These are phyloP conservation scores for Cygnus olor DNA, from an alignment of 2,797 vertebrate species.

Conservation along the genomic window DNA sequence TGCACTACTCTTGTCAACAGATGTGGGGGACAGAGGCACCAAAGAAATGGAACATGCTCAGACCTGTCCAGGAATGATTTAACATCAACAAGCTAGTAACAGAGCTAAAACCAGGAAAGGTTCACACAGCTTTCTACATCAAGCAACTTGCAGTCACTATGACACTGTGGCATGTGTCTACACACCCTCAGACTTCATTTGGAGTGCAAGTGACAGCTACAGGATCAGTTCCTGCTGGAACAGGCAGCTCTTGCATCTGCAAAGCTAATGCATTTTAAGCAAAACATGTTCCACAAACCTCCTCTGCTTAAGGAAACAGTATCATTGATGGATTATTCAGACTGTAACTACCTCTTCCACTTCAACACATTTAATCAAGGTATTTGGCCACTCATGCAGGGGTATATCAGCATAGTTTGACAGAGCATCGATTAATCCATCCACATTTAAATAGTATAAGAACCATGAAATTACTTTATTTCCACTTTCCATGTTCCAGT, in stretches of 20 bases:
- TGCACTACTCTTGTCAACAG: accelerated
- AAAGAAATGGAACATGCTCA: accelerated
- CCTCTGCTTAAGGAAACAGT: background rate
- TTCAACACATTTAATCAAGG: no score
- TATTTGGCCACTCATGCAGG: background rate
- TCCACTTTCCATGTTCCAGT: slow-evolving; percentile 18
- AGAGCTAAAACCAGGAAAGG: background rate
- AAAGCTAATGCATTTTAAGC: accelerated
- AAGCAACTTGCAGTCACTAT: no score
- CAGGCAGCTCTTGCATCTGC: background rate
- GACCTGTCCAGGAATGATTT: background rate
- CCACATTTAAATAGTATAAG: background rate
- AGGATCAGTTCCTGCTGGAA: no score
- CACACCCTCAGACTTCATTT: accelerated
- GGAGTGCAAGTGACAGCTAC: background rate
- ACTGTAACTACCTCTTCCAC: background rate
- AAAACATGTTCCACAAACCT: background rate
- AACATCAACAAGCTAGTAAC: accelerated
- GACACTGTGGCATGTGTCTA: accelerated
- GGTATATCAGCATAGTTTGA: accelerated
- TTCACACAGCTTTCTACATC: accelerated
- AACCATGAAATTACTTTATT: slow-evolving; percentile 24
- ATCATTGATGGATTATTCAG: accelerated
- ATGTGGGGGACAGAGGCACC: background rate
- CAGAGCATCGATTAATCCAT: accelerated